These are phyloP conservation scores for Turritopsis rubra DNA, from an alignment of 30 jellyfish, hydroid and myxozoan species.

Conservation along the genomic window DNA sequence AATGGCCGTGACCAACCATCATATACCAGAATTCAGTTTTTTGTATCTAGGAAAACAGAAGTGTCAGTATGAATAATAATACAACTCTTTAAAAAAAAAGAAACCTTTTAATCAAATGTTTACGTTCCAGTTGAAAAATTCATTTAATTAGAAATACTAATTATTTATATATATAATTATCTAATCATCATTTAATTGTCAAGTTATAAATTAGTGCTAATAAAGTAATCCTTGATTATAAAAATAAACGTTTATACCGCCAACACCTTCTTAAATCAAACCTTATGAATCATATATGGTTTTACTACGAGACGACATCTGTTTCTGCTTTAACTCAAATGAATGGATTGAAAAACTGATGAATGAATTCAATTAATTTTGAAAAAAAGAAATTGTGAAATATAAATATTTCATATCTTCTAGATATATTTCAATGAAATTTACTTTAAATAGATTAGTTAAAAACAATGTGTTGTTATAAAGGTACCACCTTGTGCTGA, in stretches of 20 bases:
- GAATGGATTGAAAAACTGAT: background rate
- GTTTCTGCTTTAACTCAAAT: background rate
- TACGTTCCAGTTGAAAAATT: no score
- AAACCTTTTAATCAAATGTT: no score
- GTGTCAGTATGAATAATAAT: background rate
- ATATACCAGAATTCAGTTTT: background rate
- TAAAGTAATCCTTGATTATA: background rate
- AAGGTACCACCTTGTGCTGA: no score
- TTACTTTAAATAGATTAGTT: no score
- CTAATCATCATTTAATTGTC: background rate
- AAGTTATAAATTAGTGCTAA: background rate
- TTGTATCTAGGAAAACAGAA: background rate
- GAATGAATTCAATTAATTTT: background rate
- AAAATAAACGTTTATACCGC: background rate
- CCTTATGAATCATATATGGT: background rate
- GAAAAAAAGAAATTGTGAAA: no score
- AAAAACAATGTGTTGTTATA: no score
- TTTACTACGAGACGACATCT: background rate
- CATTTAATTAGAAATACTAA: background rate
- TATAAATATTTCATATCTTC: background rate
- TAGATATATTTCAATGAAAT: background rate
- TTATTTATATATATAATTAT: no score
- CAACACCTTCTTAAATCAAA: background rate
- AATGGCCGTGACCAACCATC: background rate
- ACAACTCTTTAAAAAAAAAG: background rate